Percentiles rank a stretch among this genome's conserved stretches.
Conservation (phyloP, 2,888 invertebrate species). For the Ptilodon capucinus region DNA sequence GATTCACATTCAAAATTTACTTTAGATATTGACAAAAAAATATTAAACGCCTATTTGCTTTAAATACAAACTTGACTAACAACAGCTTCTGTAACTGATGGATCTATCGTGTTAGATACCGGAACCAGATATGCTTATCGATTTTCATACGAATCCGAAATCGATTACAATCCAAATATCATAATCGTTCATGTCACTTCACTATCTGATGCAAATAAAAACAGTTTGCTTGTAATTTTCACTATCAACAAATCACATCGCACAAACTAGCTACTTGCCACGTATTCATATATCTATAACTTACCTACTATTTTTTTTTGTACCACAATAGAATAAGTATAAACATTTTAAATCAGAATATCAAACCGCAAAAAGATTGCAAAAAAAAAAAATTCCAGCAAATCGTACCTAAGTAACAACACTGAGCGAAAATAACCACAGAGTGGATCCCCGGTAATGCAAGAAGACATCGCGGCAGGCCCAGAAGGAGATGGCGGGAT, state of each 20-base stretch:
- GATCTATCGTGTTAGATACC: conserved; percentile 13
- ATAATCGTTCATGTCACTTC: conserved; percentile 22
- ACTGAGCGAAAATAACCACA: too few species aligned
- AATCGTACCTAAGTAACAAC: too few species aligned
- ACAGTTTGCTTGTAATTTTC: conserved; percentile 31
- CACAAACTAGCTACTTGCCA: conserved; percentile 14
- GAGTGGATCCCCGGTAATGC: too few species aligned
- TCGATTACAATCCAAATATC: conserved; percentile 19
- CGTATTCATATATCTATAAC: background rate
- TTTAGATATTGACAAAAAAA: too few species aligned
- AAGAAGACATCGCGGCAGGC: too few species aligned
- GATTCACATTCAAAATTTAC: too few species aligned
- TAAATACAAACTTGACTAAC: background rate
- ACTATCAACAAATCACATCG: conserved; percentile 9
- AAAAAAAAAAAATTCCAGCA: too few species aligned
- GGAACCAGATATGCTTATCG: conserved; percentile 10
- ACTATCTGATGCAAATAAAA: conserved; percentile 33
- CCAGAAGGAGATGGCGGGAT: too few species aligned
- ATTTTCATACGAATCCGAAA: conserved; percentile 24
- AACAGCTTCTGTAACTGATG: conserved; percentile 21
- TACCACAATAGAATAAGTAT: too few species aligned
- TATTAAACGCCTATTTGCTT: too few species aligned
- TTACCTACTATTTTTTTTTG: background rate
- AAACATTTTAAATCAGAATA: too few species aligned
- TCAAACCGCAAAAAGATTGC: too few species aligned